Conservation (phyloP, 2,113 vertebrate genomes). For the Silurus glanis region DNA sequence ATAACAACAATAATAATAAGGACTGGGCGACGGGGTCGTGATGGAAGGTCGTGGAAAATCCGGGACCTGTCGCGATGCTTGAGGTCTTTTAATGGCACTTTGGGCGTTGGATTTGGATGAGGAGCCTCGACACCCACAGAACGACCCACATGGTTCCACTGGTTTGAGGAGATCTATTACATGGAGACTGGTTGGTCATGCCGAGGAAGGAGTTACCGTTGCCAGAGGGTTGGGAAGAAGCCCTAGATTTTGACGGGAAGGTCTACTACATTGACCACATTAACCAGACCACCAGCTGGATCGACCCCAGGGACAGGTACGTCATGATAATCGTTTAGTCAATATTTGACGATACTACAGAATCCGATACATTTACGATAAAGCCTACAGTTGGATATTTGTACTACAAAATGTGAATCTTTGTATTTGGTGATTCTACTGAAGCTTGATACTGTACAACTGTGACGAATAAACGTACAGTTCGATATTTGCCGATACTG, state of each 20-base stretch:
- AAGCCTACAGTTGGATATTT: too few relatives aligned
- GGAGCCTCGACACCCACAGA: conserved; percentile 10
- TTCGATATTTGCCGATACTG: neutral
- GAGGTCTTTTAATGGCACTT: conserved; percentile 51
- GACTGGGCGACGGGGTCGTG: conserved; percentile 46
- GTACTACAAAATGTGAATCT: too few relatives aligned
- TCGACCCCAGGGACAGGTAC: conserved; percentile 95
- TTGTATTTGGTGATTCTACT: neutral
- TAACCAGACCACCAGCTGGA: conserved; percentile 91
- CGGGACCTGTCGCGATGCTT: neutral
- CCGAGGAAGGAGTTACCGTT: conserved; percentile 94
- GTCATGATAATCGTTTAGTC: neutral
- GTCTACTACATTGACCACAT: conserved; percentile 94
- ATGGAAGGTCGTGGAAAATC: conserved; percentile 56
- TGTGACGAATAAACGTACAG: neutral
- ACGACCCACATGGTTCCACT: conserved; percentile 49
- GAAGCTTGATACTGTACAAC: neutral
- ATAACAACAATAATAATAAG: neutral
- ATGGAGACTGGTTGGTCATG: conserved; percentile 83
- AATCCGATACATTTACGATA: neutral
- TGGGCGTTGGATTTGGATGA: conserved; percentile 3
- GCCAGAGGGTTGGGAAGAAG: conserved; percentile 95
- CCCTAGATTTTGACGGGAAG: conserved; percentile 93
- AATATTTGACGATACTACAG: neutral
- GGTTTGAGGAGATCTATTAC: conserved; percentile 70